These are phyloP conservation scores for Epizoanthus stellaris DNA, from an alignment of 92 coral and sea anemone species.

Conservation along the genomic window DNA sequence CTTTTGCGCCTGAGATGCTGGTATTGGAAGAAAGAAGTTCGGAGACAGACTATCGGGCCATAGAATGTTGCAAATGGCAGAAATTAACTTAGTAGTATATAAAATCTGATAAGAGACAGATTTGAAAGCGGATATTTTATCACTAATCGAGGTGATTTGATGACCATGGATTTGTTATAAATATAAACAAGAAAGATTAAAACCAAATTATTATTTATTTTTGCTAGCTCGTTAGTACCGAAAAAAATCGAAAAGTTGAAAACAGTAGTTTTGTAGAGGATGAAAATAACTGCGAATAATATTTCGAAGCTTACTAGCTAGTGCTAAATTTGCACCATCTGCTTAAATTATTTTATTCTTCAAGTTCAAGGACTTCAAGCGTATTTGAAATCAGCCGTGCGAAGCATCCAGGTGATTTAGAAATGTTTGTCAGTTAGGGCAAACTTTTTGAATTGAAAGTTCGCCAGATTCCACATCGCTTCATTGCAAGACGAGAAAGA, in stretches of 20 bases:
- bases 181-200: conserved; percentile 33
- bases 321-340: not conserved
- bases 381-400: conserved; percentile 18
- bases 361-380: too few relatives aligned
- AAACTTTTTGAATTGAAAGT: not conserved
- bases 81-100: not conserved
- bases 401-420: conserved; percentile 44
- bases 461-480: not conserved
- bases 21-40: not conserved
- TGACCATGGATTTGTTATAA: conserved; percentile 42
- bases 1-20: not conserved
- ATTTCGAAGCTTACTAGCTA: not conserved
- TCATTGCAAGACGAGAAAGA: not conserved
- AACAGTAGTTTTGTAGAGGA: not conserved
- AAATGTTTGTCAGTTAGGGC: conserved; percentile 12
- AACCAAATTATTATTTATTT: conserved; percentile 35
- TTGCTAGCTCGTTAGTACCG: conserved; percentile 22
- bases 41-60: not conserved
- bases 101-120: conserved; percentile 13
- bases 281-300: not conserved
- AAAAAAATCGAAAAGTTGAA: not conserved
- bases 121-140: conserved; percentile 41
- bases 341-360: not conserved
- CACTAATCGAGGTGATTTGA: conserved; percentile 44
- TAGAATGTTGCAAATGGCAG: not conserved